A percentile compares a stretch with the other conserved stretches of the same genome.
Evolutionary conservation across 2,888 invertebrate genomes (phyloP).

Genomic region (Tinea semifulvella): DNA sequence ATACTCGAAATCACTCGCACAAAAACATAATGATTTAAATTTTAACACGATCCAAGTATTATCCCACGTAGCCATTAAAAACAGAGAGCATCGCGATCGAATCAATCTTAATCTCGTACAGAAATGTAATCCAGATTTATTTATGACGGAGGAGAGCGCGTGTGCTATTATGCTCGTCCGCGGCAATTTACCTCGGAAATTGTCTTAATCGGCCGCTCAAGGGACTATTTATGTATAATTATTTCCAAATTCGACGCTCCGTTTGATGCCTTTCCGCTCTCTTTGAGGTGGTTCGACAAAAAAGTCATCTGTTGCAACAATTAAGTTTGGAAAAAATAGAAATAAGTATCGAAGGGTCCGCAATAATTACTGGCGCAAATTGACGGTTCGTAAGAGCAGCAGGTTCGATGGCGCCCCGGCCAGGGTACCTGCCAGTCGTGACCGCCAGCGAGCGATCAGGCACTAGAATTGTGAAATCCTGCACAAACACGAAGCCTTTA

Average conservation of each 20-base stretch:
- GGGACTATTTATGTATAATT: slow-evolving; percentile 69
- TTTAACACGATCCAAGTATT: slow-evolving; percentile 56
- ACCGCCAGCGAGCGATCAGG: neutral
- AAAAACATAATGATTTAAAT: slow-evolving; percentile 56
- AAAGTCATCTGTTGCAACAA: slow-evolving; percentile 68
- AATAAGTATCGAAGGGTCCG: slow-evolving; percentile 67
- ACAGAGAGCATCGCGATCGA: slow-evolving; percentile 62
- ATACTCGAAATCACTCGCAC: slow-evolving; percentile 52
- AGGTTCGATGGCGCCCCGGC: slow-evolving; percentile 49
- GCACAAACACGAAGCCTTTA: too few relatives aligned
- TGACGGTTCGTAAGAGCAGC: slow-evolving; percentile 58
- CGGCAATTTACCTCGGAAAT: slow-evolving; percentile 66
- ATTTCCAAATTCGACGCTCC: slow-evolving; percentile 66
- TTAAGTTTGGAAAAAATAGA: slow-evolving; percentile 63
- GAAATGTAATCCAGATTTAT: slow-evolving; percentile 67
- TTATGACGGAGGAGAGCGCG: slow-evolving; percentile 59
- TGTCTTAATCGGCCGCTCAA: slow-evolving; percentile 68
- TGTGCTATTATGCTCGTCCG: slow-evolving; percentile 67
- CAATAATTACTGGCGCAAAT: slow-evolving; percentile 66
- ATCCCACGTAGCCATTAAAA: slow-evolving; percentile 55
- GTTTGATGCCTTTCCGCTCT: slow-evolving; percentile 68
- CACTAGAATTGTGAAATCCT: slow-evolving; percentile 1
- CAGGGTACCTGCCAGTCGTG: slow-evolving; percentile 37
- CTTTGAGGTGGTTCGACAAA: slow-evolving; percentile 65
- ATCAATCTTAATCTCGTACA: slow-evolving; percentile 67